Conservation (phyloP, 2,113 vertebrate species). For the Ammodytes marinus region DNA sequence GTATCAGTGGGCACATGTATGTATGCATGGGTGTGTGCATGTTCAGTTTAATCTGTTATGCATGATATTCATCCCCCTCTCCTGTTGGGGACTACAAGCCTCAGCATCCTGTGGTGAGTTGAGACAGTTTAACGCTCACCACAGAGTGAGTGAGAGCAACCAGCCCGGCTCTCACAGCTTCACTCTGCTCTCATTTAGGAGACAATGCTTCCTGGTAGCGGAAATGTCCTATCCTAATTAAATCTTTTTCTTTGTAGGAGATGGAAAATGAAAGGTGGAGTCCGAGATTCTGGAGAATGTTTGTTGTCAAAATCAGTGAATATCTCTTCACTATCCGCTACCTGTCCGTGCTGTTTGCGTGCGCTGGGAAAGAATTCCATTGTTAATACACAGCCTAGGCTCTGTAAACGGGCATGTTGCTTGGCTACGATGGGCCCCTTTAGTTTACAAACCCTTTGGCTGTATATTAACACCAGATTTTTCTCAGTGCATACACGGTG, state of each 20-base stretch:
- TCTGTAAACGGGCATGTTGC: too few species aligned
- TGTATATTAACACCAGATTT: too few species aligned
- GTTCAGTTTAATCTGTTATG: conserved; percentile 15
- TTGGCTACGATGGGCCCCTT: too few species aligned
- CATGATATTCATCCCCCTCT: conserved; percentile 40
- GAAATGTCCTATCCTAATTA: conserved; percentile 51
- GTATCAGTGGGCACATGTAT: neutral
- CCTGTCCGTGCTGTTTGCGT: too few species aligned
- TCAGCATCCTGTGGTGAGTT: conserved; percentile 63
- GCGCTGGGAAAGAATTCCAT: too few species aligned
- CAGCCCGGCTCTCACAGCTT: conserved; percentile 16
- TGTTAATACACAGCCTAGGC: too few species aligned
- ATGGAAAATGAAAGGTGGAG: neutral
- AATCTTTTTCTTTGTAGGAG: conserved; percentile 37
- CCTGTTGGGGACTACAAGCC: conserved; percentile 6
- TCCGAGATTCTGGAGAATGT: too few species aligned
- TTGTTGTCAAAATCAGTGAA: too few species aligned
- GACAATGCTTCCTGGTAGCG: conserved; percentile 1
- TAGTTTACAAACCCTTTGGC: too few species aligned
- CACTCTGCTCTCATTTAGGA: neutral
- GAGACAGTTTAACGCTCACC: conserved; percentile 54
- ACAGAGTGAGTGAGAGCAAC: conserved; percentile 14
- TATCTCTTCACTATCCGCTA: too few species aligned
- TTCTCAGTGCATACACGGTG: too few species aligned
- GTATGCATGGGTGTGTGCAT: conserved; percentile 17